These are phyloP conservation scores for Parapsyche elsis DNA, from an alignment of 1,140 invertebrate species.

Conservation along the genomic window DNA sequence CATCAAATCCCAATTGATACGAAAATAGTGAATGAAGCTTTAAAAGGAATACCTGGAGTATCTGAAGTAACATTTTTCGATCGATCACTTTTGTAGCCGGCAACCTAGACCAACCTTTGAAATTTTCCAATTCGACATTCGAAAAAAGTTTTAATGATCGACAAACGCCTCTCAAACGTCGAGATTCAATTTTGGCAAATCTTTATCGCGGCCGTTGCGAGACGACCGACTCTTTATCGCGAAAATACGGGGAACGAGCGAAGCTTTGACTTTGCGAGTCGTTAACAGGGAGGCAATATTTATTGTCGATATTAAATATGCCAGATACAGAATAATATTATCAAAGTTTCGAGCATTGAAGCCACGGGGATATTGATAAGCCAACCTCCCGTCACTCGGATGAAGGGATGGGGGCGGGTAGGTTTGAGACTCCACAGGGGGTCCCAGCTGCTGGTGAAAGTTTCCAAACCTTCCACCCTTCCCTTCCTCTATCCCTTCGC, in stretches of 20 bases:
- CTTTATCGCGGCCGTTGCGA: neutral
- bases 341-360: conserved; percentile 22
- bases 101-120: neutral
- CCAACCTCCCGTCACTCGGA: neutral
- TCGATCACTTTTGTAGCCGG: too few species aligned
- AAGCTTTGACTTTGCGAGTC: neutral
- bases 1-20: too few species aligned
- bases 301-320: conserved; percentile 37
- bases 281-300: conserved; percentile 10
- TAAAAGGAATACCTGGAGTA: too few species aligned
- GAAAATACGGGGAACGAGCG: neutral
- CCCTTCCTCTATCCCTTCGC: neutral
- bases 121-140: neutral
- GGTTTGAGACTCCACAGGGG: conserved; percentile 33
- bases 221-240: neutral
- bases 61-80: too few species aligned
- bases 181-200: neutral
- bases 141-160: conserved; percentile 4
- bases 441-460: conserved; percentile 49
- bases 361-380: conserved; percentile 26
- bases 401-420: neutral
- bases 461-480: conserved; percentile 37
- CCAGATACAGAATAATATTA: conserved; percentile 34
- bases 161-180: neutral
- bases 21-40: too few species aligned